Conservation (phyloP, 2,113 vertebrate genomes). For the Xiphorhynchus elegans region DNA sequence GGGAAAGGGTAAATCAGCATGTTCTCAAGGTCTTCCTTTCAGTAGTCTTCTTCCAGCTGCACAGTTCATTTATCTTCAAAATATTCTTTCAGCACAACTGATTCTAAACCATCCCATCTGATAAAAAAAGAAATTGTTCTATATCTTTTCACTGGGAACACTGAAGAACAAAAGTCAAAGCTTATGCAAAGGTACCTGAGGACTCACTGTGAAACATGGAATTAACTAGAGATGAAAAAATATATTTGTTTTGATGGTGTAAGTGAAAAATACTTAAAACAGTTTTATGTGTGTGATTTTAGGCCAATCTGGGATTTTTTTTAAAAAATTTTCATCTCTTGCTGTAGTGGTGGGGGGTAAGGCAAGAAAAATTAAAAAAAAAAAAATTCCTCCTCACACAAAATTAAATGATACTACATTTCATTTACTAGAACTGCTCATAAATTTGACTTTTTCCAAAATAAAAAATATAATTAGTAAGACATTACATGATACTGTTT, state of each 20-base stretch:
- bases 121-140: background rate
- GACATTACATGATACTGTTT: accelerated
- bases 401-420: background rate
- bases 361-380: background rate
- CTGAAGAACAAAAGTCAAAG: background rate
- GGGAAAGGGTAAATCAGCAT: background rate
- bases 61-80: background rate
- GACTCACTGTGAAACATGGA: background rate
- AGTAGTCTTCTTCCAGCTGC: background rate
- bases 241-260: background rate
- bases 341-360: background rate
- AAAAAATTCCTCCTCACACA: background rate
- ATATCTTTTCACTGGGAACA: background rate
- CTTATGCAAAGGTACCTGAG: background rate
- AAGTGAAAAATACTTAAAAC: background rate
- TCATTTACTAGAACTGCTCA: background rate
- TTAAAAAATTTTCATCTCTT: background rate
- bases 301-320: background rate
- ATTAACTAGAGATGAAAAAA: background rate
- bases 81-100: background rate
- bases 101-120: background rate
- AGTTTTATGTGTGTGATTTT: background rate
- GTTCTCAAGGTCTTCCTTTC: background rate
- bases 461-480: background rate
- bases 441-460: background rate